These are phyloP conservation scores for Zosterops hypoxanthus DNA, from an alignment of 2,113 vertebrate species.

Conservation along the genomic window DNA sequence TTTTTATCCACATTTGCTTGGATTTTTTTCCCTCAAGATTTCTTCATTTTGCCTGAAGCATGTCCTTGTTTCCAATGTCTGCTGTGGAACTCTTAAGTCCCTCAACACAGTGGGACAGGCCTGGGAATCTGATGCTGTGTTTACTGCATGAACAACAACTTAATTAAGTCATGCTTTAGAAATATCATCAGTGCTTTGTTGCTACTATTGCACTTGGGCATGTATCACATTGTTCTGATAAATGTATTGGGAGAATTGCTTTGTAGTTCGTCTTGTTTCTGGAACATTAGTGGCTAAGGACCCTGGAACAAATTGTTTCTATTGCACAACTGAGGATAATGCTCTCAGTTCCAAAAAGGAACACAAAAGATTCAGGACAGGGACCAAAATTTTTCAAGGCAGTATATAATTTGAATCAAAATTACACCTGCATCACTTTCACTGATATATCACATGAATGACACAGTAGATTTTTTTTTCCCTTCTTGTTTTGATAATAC, in stretches of 20 bases:
- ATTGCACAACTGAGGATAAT: conserved; percentile 5
- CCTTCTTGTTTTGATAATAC: background rate
- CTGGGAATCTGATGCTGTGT: conserved; percentile 65
- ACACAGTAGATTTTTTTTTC: background rate
- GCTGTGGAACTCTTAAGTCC: conserved; percentile 39
- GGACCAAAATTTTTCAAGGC: conserved; percentile 1
- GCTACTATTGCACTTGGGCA: conserved; percentile 56
- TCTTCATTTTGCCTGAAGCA: background rate
- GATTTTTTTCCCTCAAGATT: background rate
- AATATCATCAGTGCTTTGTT: conserved; percentile 72
- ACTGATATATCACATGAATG: background rate
- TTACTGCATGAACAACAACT: conserved; percentile 75
- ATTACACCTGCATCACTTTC: background rate
- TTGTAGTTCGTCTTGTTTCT: conserved; percentile 71
- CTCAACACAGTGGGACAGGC: conserved; percentile 50
- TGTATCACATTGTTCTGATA: conserved; percentile 74
- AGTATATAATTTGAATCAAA: background rate
- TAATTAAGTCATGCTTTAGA: conserved; percentile 76
- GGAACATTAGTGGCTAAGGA: conserved; percentile 60
- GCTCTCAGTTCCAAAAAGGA: background rate
- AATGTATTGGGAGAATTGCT: conserved; percentile 64
- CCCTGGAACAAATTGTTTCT: conserved; percentile 59
- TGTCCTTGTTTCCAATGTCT: conserved; percentile 40
- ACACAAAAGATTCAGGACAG: background rate
- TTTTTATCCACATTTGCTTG: background rate